Percentiles rank a stretch among this genome's conserved stretches.
These are phyloP conservation scores for Clarias pachynema DNA, from an alignment of 2,797 vertebrate genomes.

Conservation along the genomic window DNA sequence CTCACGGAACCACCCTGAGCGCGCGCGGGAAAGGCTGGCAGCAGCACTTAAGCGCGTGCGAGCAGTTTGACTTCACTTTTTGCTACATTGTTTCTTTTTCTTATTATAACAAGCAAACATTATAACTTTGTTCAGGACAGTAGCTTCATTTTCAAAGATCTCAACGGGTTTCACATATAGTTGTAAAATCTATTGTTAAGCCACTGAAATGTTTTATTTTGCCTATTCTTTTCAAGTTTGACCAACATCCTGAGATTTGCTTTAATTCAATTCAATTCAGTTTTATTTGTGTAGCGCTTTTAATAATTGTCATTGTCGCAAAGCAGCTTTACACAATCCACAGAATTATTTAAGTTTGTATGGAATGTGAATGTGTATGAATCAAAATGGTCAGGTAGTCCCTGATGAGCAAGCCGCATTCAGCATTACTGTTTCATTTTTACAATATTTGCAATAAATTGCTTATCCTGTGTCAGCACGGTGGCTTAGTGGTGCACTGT, in stretches of 20 bases:
- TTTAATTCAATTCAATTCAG: neutral
- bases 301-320: no score
- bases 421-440: neutral
- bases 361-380: no score
- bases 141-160: no score
- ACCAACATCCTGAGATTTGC: neutral
- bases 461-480: no score
- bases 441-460: no score
- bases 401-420: no score
- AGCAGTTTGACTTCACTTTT: neutral
- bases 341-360: no score
- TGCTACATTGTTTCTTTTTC: neutral
- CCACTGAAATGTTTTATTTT: neutral
- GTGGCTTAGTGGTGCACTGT: no score
- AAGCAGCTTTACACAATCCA: no score
- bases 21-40: neutral
- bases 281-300: no score
- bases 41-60: neutral
- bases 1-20: constrained; percentile 16
- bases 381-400: no score
- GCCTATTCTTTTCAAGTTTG: neutral
- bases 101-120: neutral
- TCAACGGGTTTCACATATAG: neutral
- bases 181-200: neutral
- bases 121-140: no score